These are phyloP conservation scores for Habrosyne pyritoides DNA, from an alignment of 2,888 invertebrate genomes.

Conservation along the genomic window DNA sequence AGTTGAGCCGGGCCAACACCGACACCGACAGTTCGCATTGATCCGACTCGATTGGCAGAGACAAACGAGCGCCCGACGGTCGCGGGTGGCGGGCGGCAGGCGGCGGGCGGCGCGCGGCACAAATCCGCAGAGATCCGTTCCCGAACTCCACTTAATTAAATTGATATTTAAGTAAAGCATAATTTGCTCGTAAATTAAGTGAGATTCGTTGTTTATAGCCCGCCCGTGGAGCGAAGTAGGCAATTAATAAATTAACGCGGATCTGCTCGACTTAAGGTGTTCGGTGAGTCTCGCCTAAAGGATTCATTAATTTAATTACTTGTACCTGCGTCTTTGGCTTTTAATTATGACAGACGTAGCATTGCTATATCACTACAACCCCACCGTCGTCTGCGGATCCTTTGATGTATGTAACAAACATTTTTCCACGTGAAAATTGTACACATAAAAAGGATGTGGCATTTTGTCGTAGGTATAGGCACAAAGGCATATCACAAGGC, in stretches of 20 bases:
- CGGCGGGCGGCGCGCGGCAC: constrained; percentile 33
- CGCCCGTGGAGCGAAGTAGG: constrained; percentile 67
- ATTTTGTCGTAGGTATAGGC: neutral
- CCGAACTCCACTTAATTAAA: constrained; percentile 81
- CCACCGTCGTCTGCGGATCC: too few relatives aligned
- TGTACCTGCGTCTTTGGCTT: constrained; percentile 42
- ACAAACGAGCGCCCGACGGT: constrained; percentile 55
- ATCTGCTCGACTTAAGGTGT: constrained; percentile 75
- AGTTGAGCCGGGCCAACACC: constrained; percentile 13
- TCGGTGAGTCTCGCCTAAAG: constrained; percentile 61
- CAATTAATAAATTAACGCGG: constrained; percentile 82
- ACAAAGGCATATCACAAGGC: neutral
- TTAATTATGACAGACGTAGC: constrained; percentile 32
- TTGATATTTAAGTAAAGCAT: constrained; percentile 84
- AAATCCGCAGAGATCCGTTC: constrained; percentile 68
- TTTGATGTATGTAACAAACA: too few relatives aligned
- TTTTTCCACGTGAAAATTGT: too few relatives aligned
- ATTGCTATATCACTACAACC: constrained; percentile 10
- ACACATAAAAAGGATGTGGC: too few relatives aligned
- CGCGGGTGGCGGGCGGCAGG: constrained; percentile 20
- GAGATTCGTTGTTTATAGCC: constrained; percentile 81
- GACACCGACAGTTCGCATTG: constrained; percentile 28
- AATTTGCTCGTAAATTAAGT: constrained; percentile 83
- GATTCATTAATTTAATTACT: constrained; percentile 78
- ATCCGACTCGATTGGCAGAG: constrained; percentile 64